These are phyloP conservation scores for Propithecus deckenii DNA, from an alignment of 2,797 vertebrate species.

Conservation along the genomic window DNA sequence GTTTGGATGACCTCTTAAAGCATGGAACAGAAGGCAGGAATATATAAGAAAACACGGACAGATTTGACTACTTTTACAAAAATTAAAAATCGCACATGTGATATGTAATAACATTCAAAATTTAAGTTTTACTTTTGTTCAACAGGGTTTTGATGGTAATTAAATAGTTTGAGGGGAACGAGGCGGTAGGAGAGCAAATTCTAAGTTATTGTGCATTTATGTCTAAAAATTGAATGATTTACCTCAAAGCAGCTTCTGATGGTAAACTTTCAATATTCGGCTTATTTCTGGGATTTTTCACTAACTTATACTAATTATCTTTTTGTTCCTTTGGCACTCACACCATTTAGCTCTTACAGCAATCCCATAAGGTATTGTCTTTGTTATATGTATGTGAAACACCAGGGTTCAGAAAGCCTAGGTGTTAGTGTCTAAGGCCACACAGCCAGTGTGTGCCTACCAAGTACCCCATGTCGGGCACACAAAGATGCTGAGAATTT, in stretches of 20 bases:
- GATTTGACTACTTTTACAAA: conserved; percentile 1
- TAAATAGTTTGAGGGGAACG: not conserved
- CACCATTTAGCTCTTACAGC: not conserved
- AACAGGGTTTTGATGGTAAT: not conserved
- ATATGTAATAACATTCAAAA: not conserved
- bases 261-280: not conserved
- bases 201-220: not conserved
- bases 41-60: not conserved
- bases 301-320: not conserved
- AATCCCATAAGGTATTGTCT: not conserved
- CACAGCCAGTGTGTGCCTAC: not conserved
- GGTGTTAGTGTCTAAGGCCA: not conserved
- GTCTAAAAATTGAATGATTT: not conserved
- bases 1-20: not conserved
- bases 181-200: not conserved
- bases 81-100: not conserved
- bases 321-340: not conserved
- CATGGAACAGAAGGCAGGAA: not conserved
- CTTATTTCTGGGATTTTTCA: conserved; percentile 19
- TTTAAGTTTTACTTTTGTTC: conserved; percentile 33
- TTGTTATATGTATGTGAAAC: not conserved
- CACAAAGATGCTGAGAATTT: not conserved
- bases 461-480: not conserved
- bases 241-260: not conserved
- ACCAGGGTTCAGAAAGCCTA: not conserved